Percentiles rank a stretch among this genome's conserved stretches.
Conservation (phyloP, 1,140 invertebrate species). For the Drosophila tristis region DNA sequence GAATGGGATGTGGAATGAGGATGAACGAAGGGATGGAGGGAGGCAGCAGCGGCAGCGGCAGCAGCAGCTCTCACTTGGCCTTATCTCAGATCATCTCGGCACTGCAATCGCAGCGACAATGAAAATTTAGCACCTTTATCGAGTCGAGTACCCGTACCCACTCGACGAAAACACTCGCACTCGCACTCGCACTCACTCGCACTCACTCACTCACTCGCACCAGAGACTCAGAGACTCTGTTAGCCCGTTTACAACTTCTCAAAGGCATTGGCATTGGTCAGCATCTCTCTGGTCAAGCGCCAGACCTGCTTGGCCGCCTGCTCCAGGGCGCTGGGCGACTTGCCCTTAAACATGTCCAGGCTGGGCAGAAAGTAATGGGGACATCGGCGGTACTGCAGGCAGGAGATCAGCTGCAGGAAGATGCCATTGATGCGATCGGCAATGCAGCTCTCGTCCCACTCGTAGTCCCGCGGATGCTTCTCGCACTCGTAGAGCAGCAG, state of each 20-base stretch:
- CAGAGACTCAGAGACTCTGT: too few species aligned
- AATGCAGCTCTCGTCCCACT: constrained; percentile 96
- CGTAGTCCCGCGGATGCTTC: constrained; percentile 95
- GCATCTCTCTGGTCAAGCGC: constrained; percentile 94
- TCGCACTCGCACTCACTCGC: too few species aligned
- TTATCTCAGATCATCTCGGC: constrained; percentile 34
- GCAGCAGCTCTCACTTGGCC: constrained; percentile 17
- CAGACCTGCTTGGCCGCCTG: constrained; percentile 96
- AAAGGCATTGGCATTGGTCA: constrained; percentile 95
- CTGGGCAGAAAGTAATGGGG: constrained; percentile 96
- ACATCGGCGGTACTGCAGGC: constrained; percentile 95
- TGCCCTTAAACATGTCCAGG: constrained; percentile 95
- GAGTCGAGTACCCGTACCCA: constrained; percentile 1
- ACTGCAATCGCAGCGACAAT: constrained; percentile 53
- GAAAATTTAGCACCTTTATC: constrained; percentile 60
- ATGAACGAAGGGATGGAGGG: neutral
- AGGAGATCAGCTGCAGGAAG: constrained; percentile 96
- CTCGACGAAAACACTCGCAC: constrained; percentile 2
- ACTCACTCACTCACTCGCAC: neutral
- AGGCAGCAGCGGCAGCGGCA: constrained; percentile 33
- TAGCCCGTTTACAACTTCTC: constrained; percentile 90
- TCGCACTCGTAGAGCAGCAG: constrained; percentile 97
- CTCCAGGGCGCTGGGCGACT: constrained; percentile 93
- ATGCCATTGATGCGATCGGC: constrained; percentile 97
- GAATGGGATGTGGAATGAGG: neutral